A percentile compares a stretch with the other conserved stretches of the same genome.
Evolutionary conservation across 2,113 vertebrate genomes (phyloP).

Genomic region (Aviceda subcristata): DNA sequence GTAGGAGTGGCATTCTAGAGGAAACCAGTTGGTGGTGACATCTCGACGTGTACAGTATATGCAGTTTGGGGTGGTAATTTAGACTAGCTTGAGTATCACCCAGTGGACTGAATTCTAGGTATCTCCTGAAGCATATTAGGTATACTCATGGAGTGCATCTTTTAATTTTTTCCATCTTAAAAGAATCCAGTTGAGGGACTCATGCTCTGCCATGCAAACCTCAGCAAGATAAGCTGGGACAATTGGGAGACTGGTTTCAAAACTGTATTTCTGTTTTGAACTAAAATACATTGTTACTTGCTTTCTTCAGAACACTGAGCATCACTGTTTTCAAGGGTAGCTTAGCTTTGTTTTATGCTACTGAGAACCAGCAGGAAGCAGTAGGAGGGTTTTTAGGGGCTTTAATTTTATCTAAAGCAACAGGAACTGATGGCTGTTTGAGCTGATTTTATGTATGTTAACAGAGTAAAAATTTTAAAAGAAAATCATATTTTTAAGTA

Average conservation of each 20-base stretch:
- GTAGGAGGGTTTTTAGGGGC: neutral
- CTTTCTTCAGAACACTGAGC: neutral
- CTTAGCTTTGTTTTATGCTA: neutral
- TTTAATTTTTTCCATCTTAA: neutral
- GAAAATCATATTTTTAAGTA: neutral
- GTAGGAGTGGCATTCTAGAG: neutral
- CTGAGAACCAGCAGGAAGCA: neutral
- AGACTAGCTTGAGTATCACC: neutral
- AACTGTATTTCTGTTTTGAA: neutral
- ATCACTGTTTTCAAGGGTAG: neutral
- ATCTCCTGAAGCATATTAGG: neutral
- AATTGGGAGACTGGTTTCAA: neutral
- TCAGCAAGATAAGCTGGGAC: neutral
- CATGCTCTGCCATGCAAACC: neutral
- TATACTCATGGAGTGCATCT: neutral
- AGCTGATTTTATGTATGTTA: neutral
- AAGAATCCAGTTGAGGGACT: neutral
- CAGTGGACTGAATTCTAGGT: neutral
- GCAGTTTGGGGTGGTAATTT: neutral
- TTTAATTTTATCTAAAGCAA: neutral
- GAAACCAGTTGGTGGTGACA: neutral
- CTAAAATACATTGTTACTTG: neutral
- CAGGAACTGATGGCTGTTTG: neutral
- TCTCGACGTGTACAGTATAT: neutral
- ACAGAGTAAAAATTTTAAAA: neutral